phyloP scores from a whole-genome alignment of 2,113 vertebrate genomes.

The Larimichthys polyactis region DNA sequence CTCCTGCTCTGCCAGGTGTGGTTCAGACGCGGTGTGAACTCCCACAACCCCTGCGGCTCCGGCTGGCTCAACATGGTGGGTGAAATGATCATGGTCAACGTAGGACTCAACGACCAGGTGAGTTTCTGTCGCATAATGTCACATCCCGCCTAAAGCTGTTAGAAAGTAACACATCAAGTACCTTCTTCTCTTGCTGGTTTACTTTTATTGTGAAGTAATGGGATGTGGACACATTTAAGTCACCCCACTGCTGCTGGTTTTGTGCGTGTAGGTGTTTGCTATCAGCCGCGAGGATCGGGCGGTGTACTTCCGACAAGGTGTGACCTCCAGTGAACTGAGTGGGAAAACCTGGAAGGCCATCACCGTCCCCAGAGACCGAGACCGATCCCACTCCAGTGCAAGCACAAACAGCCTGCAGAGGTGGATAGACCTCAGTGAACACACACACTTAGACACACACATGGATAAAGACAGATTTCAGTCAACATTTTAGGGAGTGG shows the following conservation, averaged over 20 bases:
- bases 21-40: constrained; percentile 96
- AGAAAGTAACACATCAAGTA: background rate
- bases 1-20: constrained; percentile 87
- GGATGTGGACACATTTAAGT: background rate
- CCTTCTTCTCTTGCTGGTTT: background rate
- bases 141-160: background rate
- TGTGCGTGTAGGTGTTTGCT: constrained; percentile 89
- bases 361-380: constrained; percentile 85
- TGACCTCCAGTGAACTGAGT: constrained; percentile 93
- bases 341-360: constrained; percentile 96
- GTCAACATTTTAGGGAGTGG: background rate
- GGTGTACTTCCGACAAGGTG: constrained; percentile 92
- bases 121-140: background rate
- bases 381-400: constrained; percentile 89
- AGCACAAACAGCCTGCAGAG: constrained; percentile 92
- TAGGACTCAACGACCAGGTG: constrained; percentile 97
- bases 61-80: constrained; percentile 98
- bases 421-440: constrained; percentile 69
- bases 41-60: constrained; percentile 95
- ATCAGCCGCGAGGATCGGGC: constrained; percentile 89
- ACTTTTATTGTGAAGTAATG: background rate
- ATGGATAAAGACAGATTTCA: background rate
- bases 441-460: background rate
- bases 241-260: background rate
- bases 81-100: constrained; percentile 94